These are phyloP conservation scores for Brenthis hecate DNA, from an alignment of 2,888 invertebrate genomes.

Conservation along the genomic window DNA sequence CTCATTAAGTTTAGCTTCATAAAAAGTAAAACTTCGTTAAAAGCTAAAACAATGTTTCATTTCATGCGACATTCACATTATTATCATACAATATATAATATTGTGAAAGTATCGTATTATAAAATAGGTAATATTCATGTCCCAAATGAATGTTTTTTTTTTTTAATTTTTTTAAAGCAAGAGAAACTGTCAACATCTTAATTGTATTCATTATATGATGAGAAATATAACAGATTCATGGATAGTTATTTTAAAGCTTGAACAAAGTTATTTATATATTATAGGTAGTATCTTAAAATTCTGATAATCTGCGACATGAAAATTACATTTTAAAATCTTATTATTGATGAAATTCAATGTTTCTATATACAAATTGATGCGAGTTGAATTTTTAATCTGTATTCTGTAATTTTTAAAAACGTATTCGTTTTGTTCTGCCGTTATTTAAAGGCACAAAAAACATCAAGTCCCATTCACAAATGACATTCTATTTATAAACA, in stretches of 20 bases:
- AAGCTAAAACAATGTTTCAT: conserved; percentile 11
- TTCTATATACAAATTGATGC: background rate
- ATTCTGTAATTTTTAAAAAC: background rate
- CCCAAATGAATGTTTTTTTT: background rate
- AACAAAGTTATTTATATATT: no score
- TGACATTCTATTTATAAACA: conserved; percentile 9
- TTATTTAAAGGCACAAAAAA: conserved; percentile 18
- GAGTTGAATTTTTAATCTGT: background rate
- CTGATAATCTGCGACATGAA: no score
- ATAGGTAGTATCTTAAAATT: no score
- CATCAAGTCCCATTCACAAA: conserved; percentile 7
- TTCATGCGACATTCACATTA: background rate
- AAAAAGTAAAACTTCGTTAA: background rate
- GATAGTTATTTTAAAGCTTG: no score
- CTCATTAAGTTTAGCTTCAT: conserved; percentile 7
- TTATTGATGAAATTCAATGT: background rate
- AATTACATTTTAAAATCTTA: no score
- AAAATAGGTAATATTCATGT: background rate
- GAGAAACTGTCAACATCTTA: background rate
- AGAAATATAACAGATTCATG: no score
- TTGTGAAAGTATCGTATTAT: background rate
- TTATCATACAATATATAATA: conserved; percentile 5
- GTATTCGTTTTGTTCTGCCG: background rate
- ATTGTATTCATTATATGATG: background rate
- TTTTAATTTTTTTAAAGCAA: conserved; percentile 1